Conservation (phyloP, 2,888 invertebrate genomes). For the Poecilus cupreus region DNA sequence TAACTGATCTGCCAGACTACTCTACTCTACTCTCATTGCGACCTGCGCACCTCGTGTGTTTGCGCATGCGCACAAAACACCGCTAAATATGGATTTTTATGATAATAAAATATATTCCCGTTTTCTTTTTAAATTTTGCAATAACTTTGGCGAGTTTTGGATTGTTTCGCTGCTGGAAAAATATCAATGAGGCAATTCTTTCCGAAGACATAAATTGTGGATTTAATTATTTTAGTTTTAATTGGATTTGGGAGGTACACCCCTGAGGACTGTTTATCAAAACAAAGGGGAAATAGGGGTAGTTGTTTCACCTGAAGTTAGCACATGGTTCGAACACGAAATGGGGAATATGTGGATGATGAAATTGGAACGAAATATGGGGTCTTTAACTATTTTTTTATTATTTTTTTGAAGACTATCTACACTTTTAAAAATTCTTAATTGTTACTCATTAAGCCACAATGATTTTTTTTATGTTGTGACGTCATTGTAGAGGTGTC, state of each 20-base stretch:
- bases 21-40: not conserved
- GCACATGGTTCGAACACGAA: not conserved
- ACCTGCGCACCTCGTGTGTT: conserved; percentile 9
- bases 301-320: too few relatives aligned
- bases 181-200: not conserved
- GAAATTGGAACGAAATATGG: too few relatives aligned
- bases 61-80: conserved; percentile 61
- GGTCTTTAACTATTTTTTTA: too few relatives aligned
- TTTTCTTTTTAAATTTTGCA: conserved; percentile 44
- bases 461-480: too few relatives aligned
- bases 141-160: conserved; percentile 2
- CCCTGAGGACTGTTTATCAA: not conserved
- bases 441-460: too few relatives aligned
- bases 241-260: not conserved
- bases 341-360: not conserved
- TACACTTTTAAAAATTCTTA: too few relatives aligned
- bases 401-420: too few relatives aligned
- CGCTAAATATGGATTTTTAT: conserved; percentile 65
- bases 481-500: too few relatives aligned
- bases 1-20: conserved; percentile 22
- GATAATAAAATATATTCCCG: conserved; percentile 59
- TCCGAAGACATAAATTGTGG: not conserved
- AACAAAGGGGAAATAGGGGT: not conserved
- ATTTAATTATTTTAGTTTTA: conserved; percentile 26
- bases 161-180: not conserved